Evolutionary conservation across 1,140 invertebrate species (phyloP).

Genomic region (Eueides isabella): DNA sequence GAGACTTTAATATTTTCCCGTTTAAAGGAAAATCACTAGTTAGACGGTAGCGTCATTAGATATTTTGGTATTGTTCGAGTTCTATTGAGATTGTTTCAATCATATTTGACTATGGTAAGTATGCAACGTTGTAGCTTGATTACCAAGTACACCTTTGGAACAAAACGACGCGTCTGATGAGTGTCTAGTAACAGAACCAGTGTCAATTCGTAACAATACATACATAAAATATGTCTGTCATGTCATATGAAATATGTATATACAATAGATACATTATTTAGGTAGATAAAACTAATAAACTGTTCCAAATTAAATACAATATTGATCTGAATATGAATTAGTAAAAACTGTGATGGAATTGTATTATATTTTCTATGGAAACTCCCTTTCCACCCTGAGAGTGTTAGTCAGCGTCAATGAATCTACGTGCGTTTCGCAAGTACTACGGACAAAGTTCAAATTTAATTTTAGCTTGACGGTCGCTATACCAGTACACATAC

Average conservation of each 20-base stretch:
- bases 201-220: not conserved
- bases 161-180: slow-evolving; percentile 5
- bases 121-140: not conserved
- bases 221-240: too few relatives aligned
- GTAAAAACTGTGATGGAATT: too few relatives aligned
- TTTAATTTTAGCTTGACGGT: slow-evolving; percentile 26
- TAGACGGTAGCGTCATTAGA: not conserved
- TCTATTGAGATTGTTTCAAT: not conserved
- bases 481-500: slow-evolving; percentile 1
- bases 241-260: not conserved
- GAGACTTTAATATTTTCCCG: not conserved
- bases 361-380: too few relatives aligned
- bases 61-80: not conserved
- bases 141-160: not conserved
- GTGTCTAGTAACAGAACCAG: not conserved
- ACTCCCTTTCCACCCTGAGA: not conserved
- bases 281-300: not conserved
- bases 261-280: not conserved
- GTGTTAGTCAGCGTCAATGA: not conserved
- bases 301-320: not conserved
- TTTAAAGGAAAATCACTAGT: not conserved
- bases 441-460: slow-evolving; percentile 25
- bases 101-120: not conserved
- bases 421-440: not conserved
- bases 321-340: not conserved